These are phyloP conservation scores for Cephus rjabovi DNA, from an alignment of 2,888 invertebrate genomes.

Conservation along the genomic window DNA sequence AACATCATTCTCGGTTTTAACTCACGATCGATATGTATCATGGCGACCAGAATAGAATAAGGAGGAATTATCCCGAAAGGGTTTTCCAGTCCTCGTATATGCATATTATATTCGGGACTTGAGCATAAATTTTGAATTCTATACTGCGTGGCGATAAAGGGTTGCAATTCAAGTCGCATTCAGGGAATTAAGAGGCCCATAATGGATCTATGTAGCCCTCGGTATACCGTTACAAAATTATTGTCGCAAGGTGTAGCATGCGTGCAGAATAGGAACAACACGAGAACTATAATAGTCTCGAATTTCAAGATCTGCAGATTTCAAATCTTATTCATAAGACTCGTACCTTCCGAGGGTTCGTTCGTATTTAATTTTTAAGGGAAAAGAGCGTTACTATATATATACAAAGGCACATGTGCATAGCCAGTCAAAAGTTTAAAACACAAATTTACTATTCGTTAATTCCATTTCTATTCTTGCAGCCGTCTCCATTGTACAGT, in stretches of 20 bases:
- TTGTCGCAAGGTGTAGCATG: not conserved
- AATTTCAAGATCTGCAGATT: not conserved
- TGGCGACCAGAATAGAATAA: not conserved
- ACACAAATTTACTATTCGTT: not conserved
- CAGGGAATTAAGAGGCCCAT: not conserved
- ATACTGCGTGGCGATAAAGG: not conserved
- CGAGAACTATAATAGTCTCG: not conserved
- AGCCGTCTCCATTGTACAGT: not conserved
- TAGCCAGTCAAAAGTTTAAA: not conserved
- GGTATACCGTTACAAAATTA: slow-evolving; percentile 23
- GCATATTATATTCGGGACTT: not conserved
- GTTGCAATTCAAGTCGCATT: slow-evolving; percentile 3
- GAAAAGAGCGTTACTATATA: not conserved
- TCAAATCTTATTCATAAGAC: not conserved
- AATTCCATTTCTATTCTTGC: not conserved
- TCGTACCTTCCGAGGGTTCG: not conserved
- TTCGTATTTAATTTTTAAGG: not conserved
- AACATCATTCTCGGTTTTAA: not conserved
- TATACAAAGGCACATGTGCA: not conserved
- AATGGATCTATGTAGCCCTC: not conserved
- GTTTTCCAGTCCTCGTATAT: not conserved
- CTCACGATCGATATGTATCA: not conserved
- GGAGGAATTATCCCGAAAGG: not conserved
- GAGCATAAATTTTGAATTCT: not conserved
- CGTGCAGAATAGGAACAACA: not conserved